A percentile compares a stretch with the other conserved stretches of the same genome.
Conservation (phyloP, 2,113 vertebrate species). For the Leptobrachium ailaonicum region DNA sequence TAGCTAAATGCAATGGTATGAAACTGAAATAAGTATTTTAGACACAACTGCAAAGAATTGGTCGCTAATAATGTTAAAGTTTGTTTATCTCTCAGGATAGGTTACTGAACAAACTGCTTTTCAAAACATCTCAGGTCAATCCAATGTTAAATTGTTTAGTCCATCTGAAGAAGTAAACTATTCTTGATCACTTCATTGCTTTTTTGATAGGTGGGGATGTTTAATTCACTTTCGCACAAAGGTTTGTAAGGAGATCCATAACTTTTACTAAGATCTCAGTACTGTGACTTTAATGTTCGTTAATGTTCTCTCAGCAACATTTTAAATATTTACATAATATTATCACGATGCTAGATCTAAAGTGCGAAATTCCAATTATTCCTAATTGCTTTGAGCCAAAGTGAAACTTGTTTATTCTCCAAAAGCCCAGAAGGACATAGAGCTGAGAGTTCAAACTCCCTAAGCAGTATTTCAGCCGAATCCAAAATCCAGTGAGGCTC, state of each 20-base stretch:
- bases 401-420: conserved; percentile 24
- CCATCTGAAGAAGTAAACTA: background rate
- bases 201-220: background rate
- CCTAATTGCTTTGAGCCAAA: conserved; percentile 33
- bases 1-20: background rate
- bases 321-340: conserved; percentile 33
- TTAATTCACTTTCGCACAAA: background rate
- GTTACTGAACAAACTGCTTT: conserved; percentile 17
- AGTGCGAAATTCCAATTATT: conserved; percentile 25
- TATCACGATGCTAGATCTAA: conserved; percentile 8
- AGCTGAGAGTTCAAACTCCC: conserved; percentile 15
- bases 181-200: background rate
- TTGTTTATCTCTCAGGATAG: conserved; percentile 18
- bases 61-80: conserved; percentile 10
- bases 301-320: background rate
- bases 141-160: conserved; percentile 22
- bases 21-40: background rate
- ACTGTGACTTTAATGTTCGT: background rate
- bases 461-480: conserved; percentile 20
- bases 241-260: background rate
- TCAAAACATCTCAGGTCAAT: conserved; percentile 23
- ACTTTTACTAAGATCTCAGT: background rate
- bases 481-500: background rate
- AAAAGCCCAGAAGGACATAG: conserved; percentile 5
- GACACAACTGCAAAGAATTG: background rate